Base-by-base conservation (phyloP, 2,113 vertebrate species). In the Petaurus breviceps region DNA sequence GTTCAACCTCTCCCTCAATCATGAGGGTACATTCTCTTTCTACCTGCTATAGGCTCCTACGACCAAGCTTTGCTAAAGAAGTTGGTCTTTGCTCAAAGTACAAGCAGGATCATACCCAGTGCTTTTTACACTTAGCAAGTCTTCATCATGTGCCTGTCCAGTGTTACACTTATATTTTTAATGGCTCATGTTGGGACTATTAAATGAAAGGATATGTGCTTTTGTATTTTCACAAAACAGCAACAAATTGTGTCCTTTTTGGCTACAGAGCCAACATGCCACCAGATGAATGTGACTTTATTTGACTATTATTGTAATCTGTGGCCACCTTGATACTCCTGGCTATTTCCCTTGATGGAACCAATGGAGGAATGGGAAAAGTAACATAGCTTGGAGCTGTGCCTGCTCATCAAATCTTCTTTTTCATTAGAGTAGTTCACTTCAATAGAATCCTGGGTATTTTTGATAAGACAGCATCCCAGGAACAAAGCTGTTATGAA, bases 401-500 rank as follows among this genome's bases (percentile, higher is more conserved):
- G 93, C 91, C 96, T 97, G 96, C 96, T 98, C 95, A 93, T 97
- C 96, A 94, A 95, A 96, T 96, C 94, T 96, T 97, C 96, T 97
- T 97, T 98, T 98, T 98, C 98, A 97, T 98, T 98, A 98, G 92
- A 98, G 96, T n/a, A 97, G 97, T 97, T 98, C 97, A 95, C 97
- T 98, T 98, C 98, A 98, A 91, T 98, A 98, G 98, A 98, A 98
- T 96, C 94, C 97, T 97, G 97, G 96, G 97, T 94, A 95, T 97
- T 98, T 98, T 98, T 98, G 97, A 98, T 98, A 98, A 98, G 98
- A 98, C 96, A 97, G 97, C 95, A 94, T 97, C 96, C 96, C 94
- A 98, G 97, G 94, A 98, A 98, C 97, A 98, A 98, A 98, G 98
- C 98, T 98, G 95, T 97, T 98, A 97, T 92, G 94, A 98, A 98